Evolutionary conservation across 2,888 invertebrate species (phyloP).

Genomic region (Dysmachus trigonus): DNA sequence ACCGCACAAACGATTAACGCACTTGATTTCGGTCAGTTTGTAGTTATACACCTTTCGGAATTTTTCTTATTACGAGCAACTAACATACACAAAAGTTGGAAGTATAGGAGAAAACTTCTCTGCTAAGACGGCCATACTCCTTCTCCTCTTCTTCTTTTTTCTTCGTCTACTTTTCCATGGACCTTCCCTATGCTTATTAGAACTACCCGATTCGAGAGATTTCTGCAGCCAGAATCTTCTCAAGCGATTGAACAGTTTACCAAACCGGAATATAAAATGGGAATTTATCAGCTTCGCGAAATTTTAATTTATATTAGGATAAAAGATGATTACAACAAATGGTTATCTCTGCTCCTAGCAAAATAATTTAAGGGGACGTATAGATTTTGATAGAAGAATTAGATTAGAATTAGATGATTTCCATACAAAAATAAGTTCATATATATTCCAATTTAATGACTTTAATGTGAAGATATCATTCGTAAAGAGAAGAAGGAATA

Average conservation of each 20-base stretch:
- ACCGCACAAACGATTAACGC: background rate
- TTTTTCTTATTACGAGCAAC: constrained; percentile 17
- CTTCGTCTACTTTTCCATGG: constrained; percentile 27
- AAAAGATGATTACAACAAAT: background rate
- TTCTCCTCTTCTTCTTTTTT: constrained; percentile 47
- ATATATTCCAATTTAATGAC: no score
- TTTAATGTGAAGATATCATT: no score
- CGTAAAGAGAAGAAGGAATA: no score
- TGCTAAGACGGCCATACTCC: constrained; percentile 49
- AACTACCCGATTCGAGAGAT: background rate
- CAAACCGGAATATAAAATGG: background rate
- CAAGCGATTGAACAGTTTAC: background rate
- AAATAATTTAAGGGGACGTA: background rate
- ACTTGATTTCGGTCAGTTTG: background rate
- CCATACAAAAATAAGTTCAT: no score
- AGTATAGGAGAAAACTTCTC: constrained; percentile 45
- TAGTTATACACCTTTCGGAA: constrained; percentile 14
- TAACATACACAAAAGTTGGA: constrained; percentile 37
- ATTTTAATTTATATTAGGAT: no score
- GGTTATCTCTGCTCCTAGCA: background rate
- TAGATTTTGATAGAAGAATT: no score
- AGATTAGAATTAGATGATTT: no score
- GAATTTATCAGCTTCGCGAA: background rate
- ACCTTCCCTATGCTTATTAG: background rate
- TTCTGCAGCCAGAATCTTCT: background rate